These are phyloP conservation scores for Neoarius graeffei DNA, from an alignment of 2,113 vertebrate genomes.

Conservation along the genomic window DNA sequence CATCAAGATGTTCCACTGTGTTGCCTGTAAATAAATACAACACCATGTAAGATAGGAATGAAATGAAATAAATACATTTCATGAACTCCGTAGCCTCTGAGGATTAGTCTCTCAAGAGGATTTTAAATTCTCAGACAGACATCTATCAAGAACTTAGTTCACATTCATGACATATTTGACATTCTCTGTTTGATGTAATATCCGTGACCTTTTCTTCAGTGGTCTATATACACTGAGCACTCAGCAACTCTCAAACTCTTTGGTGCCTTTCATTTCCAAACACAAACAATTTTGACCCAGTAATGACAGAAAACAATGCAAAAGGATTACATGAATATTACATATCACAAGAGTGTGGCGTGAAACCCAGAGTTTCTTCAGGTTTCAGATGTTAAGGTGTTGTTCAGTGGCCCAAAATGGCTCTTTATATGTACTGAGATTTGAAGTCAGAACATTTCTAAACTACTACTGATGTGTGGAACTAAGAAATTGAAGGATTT, in stretches of 20 bases:
- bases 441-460: neutral
- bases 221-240: neutral
- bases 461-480: neutral
- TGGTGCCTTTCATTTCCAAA: neutral
- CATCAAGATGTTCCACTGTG: conserved; percentile 1
- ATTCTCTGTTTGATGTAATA: conserved; percentile 3
- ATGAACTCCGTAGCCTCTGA: conserved; percentile 11
- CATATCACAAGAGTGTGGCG: neutral
- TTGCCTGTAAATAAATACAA: neutral
- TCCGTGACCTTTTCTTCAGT: neutral
- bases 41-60: neutral
- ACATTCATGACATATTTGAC: conserved; percentile 10
- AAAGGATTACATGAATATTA: neutral
- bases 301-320: neutral
- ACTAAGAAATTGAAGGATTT: neutral
- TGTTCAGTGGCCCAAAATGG: neutral
- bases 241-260: neutral
- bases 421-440: neutral
- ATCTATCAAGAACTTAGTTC: conserved; percentile 21
- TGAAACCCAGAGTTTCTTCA: neutral
- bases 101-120: conserved; percentile 23
- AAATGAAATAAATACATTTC: neutral
- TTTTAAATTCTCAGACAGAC: conserved; percentile 36
- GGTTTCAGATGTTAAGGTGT: neutral
- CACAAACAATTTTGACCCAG: neutral